Evolutionary conservation across 2,113 vertebrate genomes (phyloP).

Genomic region (Zootoca vivipara): DNA sequence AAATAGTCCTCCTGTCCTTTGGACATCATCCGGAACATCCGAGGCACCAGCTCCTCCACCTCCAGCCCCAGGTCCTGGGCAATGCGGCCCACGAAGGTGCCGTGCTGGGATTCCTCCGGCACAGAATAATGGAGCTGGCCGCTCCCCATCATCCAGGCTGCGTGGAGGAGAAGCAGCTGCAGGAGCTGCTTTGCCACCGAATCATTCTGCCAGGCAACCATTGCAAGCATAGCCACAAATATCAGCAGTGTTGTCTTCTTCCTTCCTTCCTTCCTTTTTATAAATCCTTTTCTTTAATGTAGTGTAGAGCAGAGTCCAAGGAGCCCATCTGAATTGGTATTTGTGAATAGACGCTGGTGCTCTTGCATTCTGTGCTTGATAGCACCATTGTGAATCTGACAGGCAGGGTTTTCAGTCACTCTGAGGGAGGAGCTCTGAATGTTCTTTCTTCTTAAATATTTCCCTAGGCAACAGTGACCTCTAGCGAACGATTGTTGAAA

Average conservation of each 20-base stretch:
- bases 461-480: slow-evolving; percentile 13
- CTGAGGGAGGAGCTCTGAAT: neutral
- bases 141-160: neutral
- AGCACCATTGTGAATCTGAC: neutral
- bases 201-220: neutral
- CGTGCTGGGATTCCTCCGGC: neutral
- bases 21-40: slow-evolving; percentile 4
- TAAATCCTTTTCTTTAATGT: neutral
- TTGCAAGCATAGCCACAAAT: neutral
- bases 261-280: neutral
- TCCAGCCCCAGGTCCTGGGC: slow-evolving; percentile 4
- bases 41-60: neutral
- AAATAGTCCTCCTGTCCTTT: neutral
- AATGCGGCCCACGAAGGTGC: neutral
- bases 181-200: neutral
- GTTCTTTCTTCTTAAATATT: neutral
- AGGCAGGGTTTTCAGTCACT: neutral
- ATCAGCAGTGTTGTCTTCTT: neutral
- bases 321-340: neutral
- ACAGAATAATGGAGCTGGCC: neutral
- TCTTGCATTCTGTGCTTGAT: neutral
- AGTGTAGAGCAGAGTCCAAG: neutral
- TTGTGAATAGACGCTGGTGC: neutral
- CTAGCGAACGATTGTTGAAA: neutral
- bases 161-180: neutral